Conservation (phyloP, 2,888 invertebrate species). For the Hedychridium roseum region DNA sequence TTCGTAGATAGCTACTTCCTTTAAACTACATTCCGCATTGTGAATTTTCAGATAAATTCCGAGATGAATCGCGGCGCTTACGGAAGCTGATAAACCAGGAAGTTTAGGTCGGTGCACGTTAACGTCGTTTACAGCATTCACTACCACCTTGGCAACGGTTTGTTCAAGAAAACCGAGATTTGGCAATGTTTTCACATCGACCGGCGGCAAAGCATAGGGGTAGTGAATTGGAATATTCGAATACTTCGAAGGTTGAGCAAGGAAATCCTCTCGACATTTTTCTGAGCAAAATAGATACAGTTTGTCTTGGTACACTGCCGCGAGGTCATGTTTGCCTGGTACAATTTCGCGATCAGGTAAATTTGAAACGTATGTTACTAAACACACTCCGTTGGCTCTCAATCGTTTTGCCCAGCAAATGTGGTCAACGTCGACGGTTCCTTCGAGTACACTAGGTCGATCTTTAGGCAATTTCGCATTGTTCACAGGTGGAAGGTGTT, state of each 20-base stretch:
- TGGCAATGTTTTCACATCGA: constrained; percentile 67
- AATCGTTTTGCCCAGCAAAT: constrained; percentile 59
- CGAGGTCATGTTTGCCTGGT: constrained; percentile 64
- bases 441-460: constrained; percentile 62
- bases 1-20: constrained; percentile 57
- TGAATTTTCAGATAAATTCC: constrained; percentile 69
- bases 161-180: constrained; percentile 71
- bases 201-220: constrained; percentile 58
- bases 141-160: constrained; percentile 67
- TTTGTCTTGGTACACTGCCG: constrained; percentile 65
- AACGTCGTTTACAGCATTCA: constrained; percentile 67
- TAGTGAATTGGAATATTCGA: constrained; percentile 63
- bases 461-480: constrained; percentile 62
- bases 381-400: constrained; percentile 69
- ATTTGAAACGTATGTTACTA: constrained; percentile 70
- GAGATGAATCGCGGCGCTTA: constrained; percentile 68
- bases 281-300: constrained; percentile 69
- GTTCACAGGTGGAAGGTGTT: constrained; percentile 61
- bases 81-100: constrained; percentile 66
- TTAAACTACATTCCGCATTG: constrained; percentile 51
- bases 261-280: constrained; percentile 67
- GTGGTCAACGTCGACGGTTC: constrained; percentile 58
- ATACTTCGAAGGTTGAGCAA: constrained; percentile 66
- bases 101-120: constrained; percentile 69
- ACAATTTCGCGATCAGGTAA: constrained; percentile 65